Evolutionary conservation across 2,888 invertebrate genomes (phyloP).

Genomic region (Punctoribates punctum): DNA sequence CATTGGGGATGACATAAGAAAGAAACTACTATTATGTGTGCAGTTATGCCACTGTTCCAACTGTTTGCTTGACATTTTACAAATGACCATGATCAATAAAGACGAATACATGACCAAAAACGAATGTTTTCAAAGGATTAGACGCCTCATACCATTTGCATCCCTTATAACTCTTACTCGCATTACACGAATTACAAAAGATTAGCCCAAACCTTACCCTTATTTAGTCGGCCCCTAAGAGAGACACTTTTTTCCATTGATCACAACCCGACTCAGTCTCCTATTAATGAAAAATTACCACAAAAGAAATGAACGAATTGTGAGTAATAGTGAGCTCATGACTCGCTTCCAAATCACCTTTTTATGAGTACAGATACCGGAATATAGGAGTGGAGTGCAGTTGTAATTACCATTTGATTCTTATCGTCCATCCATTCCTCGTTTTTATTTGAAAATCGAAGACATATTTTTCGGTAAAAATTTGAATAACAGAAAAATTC

Average conservation of each 20-base stretch:
- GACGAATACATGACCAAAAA: constrained; percentile 11
- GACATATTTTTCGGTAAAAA: too few relatives aligned
- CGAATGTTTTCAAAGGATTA: constrained; percentile 29
- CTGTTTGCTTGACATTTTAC: constrained; percentile 20
- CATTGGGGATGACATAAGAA: constrained; percentile 30
- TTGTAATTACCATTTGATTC: too few relatives aligned
- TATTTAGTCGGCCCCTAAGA: constrained; percentile 7
- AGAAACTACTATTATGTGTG: constrained; percentile 4
- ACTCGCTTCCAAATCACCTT: too few relatives aligned
- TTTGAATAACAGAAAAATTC: too few relatives aligned
- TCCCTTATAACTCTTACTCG: background rate
- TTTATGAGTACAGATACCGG: too few relatives aligned
- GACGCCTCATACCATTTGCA: background rate
- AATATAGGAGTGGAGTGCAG: too few relatives aligned
- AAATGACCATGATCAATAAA: constrained; percentile 26
- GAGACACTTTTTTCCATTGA: background rate
- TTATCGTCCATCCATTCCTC: too few relatives aligned
- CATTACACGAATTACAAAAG: background rate
- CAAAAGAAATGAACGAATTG: background rate
- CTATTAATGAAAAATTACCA: background rate
- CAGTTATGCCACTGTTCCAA: constrained; percentile 10
- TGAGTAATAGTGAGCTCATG: too few relatives aligned
- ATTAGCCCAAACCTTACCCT: constrained; percentile 14
- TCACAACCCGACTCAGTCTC: background rate
- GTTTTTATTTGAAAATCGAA: too few relatives aligned